A percentile compares a stretch with the other conserved stretches of the same genome.
These are phyloP conservation scores for Epistrophella euchroma DNA, from an alignment of 2,888 invertebrate species.

Conservation along the genomic window DNA sequence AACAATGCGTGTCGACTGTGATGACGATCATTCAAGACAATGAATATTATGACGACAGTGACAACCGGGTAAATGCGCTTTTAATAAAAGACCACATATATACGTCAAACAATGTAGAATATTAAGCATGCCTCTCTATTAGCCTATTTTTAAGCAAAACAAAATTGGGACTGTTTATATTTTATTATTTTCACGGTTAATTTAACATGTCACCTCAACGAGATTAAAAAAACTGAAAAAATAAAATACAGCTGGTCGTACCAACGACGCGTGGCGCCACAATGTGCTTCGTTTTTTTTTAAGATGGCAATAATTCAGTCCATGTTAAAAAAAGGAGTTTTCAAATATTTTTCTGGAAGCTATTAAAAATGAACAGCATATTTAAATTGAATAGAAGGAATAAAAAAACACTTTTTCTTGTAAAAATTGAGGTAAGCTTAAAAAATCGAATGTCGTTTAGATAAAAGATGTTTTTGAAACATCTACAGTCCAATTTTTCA, in stretches of 20 bases:
- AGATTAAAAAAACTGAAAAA: neutral
- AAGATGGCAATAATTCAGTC: neutral
- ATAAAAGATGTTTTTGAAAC: too few relatives aligned
- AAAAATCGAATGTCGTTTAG: too few relatives aligned
- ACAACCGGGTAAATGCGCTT: conserved; percentile 38
- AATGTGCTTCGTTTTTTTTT: neutral
- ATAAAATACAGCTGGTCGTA: neutral
- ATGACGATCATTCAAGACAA: conserved; percentile 47
- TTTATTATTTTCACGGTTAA: conserved; percentile 15
- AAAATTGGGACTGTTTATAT: neutral
- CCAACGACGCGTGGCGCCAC: neutral
- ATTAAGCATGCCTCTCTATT: too few relatives aligned
- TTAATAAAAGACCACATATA: neutral
- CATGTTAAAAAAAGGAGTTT: neutral
- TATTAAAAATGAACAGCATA: too few relatives aligned
- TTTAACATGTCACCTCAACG: conserved; percentile 16
- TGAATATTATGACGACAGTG: conserved; percentile 34
- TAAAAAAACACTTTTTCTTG: too few relatives aligned
- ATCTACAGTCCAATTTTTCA: too few relatives aligned
- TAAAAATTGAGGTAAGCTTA: too few relatives aligned
- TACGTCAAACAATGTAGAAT: neutral
- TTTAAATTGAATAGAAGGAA: too few relatives aligned
- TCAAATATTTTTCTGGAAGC: neutral
- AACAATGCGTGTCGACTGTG: conserved; percentile 66
- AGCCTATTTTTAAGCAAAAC: conserved; percentile 10